Evolutionary conservation across 2,113 vertebrate genomes (phyloP), one percentile per base, ranked within the genome.

Genomic region (Amblyopsis rosae): DNA sequence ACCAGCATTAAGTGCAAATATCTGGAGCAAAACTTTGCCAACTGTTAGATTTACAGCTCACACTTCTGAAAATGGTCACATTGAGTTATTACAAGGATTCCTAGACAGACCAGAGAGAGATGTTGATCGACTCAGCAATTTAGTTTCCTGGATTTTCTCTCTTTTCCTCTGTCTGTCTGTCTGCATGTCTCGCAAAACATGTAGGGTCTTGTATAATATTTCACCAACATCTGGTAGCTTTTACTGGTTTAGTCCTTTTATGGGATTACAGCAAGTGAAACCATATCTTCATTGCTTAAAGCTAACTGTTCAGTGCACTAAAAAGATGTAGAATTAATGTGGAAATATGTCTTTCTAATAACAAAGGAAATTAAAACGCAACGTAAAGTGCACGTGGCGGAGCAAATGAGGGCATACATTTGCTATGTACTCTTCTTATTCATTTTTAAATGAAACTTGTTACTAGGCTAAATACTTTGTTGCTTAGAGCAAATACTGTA

Each of bases 161-260:
- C 72, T 70, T 55, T 67, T 76, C 68, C 55, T 70, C 78, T 86
- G 61, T 58, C 55, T 66, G 55, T 35, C 11, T 59, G 16, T 63
- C 9, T 26, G 26, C 51, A 6, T 67, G 72, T 81, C 84, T 77
- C 32, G 9, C 63, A 69, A 33, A 86, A 72, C 86, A 73, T 86
- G 83, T 77, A 76, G 75, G 69, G 70, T 82, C 81, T 74, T 84
- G 87, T 87, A 80, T 87, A 80, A 84, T 85, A 85, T 88, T 89
- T 86, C 84, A 70, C 73, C 59, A 69, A 87, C 89, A 88, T 90
- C 88, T 92, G 88, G 82, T 86, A 82, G 81, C 86, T 86, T 89
- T 90, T 89, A 89, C 85, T 77, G 70, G 61, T 73, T 65, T 49
- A 8, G 51, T 66, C 73, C 68, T 83, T 84, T 88, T 86, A 87